Evolutionary conservation across 2,113 vertebrate species (phyloP).

Genomic region (Rafetus swinhoei): DNA sequence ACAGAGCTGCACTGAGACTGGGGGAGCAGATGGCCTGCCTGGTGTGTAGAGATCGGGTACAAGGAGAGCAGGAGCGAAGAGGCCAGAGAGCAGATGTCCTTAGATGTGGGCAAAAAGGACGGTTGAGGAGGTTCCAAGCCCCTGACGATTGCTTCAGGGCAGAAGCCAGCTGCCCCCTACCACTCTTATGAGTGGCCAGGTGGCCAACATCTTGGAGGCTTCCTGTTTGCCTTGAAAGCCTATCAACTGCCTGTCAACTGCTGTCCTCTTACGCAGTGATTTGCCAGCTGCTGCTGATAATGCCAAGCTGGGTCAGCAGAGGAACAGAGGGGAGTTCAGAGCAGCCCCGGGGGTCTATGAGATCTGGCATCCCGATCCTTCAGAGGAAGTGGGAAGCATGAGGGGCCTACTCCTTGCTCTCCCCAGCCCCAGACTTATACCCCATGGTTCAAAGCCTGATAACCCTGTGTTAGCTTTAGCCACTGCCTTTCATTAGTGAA

Average conservation of each 20-base stretch:
- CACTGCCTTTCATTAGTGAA: neutral
- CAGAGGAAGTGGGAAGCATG: neutral
- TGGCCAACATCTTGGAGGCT: neutral
- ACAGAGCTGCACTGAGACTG: neutral
- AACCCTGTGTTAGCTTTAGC: neutral
- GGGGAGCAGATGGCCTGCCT: neutral
- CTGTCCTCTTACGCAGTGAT: neutral
- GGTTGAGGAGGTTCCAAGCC: neutral
- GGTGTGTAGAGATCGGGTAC: neutral
- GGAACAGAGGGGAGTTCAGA: neutral
- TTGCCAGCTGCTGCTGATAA: neutral
- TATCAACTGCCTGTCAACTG: neutral
- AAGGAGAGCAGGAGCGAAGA: neutral
- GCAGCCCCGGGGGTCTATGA: neutral
- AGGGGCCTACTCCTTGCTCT: neutral
- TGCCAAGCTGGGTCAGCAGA: neutral
- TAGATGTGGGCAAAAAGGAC: neutral
- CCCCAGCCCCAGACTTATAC: neutral
- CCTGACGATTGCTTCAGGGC: neutral
- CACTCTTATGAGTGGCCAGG: neutral
- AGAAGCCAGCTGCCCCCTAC: neutral
- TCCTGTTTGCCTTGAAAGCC: constrained; percentile 1
- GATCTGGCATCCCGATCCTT: neutral
- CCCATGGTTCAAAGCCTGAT: neutral
- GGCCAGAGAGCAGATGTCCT: neutral